Percentiles rank a stretch among this genome's conserved stretches.
Evolutionary conservation across 2,113 vertebrate species (phyloP).

Genomic region (Sinocyclocheilus anophthalmus): DNA sequence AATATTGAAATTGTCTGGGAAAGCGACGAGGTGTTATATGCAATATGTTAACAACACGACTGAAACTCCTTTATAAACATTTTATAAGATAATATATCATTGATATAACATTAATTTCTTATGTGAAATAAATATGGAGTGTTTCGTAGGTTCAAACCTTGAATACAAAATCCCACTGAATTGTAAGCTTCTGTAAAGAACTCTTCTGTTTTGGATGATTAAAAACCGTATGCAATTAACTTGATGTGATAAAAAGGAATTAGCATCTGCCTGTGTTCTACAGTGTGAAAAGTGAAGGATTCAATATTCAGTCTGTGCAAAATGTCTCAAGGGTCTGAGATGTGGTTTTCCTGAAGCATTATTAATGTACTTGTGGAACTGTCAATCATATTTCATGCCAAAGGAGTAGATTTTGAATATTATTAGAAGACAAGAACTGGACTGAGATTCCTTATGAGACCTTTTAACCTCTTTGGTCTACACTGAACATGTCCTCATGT

Average conservation of each 20-base stretch:
- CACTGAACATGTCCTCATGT: no score
- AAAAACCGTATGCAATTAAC: slow-evolving; percentile 4
- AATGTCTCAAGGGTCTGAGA: not conserved
- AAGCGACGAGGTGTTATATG: not conserved
- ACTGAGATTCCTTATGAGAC: no score
- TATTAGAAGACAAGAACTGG: not conserved
- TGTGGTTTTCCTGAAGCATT: not conserved
- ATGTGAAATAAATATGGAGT: not conserved
- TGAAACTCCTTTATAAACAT: not conserved
- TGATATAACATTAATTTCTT: not conserved
- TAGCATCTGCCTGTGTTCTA: slow-evolving; percentile 4
- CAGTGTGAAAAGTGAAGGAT: not conserved
- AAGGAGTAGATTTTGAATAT: not conserved
- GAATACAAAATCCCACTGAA: not conserved
- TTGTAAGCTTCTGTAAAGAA: not conserved
- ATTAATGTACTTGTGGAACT: not conserved
- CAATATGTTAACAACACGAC: slow-evolving; percentile 1
- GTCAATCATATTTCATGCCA: not conserved
- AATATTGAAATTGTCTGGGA: not conserved
- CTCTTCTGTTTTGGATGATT: not conserved
- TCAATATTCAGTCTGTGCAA: not conserved
- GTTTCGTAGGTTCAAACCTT: not conserved
- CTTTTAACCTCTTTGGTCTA: no score
- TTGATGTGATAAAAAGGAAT: slow-evolving; percentile 10
- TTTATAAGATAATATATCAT: not conserved